Evolutionary conservation across 2,113 vertebrate genomes (phyloP).

Genomic region (Merops nubicus): DNA sequence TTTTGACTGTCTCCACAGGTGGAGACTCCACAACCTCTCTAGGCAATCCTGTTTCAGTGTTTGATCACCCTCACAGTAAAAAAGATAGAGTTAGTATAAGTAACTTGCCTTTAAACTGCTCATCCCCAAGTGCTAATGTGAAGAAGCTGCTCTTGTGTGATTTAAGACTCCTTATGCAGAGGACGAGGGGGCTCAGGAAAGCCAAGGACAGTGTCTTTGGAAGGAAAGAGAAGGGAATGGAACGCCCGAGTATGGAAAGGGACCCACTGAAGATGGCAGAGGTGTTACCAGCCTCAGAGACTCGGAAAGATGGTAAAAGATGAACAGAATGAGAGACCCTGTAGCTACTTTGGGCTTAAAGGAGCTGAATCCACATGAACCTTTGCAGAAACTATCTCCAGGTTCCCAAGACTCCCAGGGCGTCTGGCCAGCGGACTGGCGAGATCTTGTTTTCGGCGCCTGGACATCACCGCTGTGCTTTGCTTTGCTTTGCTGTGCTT

Average conservation of each 20-base stretch:
- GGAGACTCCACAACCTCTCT: conserved; percentile 24
- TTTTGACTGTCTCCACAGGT: neutral
- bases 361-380: conserved; percentile 12
- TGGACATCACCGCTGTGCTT: neutral
- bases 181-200: neutral
- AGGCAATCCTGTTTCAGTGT: neutral
- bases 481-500: too few species aligned
- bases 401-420: conserved; percentile 16
- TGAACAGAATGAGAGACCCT: neutral
- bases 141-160: conserved; percentile 22
- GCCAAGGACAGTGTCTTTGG: neutral
- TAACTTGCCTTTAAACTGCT: neutral
- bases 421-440: neutral
- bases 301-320: neutral
- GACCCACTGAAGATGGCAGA: neutral
- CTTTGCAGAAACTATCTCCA: neutral
- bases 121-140: neutral
- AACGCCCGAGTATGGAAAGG: neutral
- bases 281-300: neutral
- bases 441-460: neutral
- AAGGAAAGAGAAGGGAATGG: neutral
- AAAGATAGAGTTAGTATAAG: neutral
- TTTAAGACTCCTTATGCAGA: conserved; percentile 44
- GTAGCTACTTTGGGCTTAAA: neutral
- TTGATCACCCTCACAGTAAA: neutral